Evolutionary conservation across 2,888 invertebrate species (phyloP), one percentile per base, ranked within the genome.

Genomic region (Cantharis rufa): DNA sequence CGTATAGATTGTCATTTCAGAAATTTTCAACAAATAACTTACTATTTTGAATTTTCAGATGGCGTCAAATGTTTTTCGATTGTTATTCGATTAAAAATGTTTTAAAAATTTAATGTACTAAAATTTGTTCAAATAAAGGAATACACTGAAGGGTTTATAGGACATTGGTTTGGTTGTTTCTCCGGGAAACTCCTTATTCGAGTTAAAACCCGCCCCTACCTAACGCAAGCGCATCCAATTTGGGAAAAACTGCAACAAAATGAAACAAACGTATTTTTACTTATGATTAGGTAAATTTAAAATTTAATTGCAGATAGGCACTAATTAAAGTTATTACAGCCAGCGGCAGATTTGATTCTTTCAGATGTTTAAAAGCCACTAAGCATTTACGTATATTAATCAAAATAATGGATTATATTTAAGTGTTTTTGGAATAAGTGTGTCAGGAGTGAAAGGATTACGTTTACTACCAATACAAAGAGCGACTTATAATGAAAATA

Each of bases 181-280:
- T 62, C 11, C 13, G 69, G 61, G 69, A 71, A 71, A 64, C 21
- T 71, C 64, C 75, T 62, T 75, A 75, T 75, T 75, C 68, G 62
- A 10, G 66, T 68, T 71, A 69, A 74, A 71, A 64, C 66, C 62
- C 64, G 32, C 27, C 66, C 69, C 66, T 69, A 75, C 48, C n/a
- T 48, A 63, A 66, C 75, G 75, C 75, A 75, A 75, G 75, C 75
- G 75, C 75, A 69, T 69, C 75, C 71, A 62, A 21, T 66, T 69
- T 71, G 62, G 16, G 11, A 71, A 70, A 70, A 66, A 66, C 24
- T 48, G 48, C 64, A 66, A 66, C 18, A 10, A 66, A 66, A 24
- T 66, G n/a, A 24, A 66, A 48, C 24, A 10, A 66, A 21, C 10
- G 13, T 66, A 21, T 24, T 18, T 63, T 18, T 66, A 11, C 2